phyloP scores from a whole-genome alignment of 2,797 vertebrate genomes.

The Pangasius sanitwongsei region DNA sequence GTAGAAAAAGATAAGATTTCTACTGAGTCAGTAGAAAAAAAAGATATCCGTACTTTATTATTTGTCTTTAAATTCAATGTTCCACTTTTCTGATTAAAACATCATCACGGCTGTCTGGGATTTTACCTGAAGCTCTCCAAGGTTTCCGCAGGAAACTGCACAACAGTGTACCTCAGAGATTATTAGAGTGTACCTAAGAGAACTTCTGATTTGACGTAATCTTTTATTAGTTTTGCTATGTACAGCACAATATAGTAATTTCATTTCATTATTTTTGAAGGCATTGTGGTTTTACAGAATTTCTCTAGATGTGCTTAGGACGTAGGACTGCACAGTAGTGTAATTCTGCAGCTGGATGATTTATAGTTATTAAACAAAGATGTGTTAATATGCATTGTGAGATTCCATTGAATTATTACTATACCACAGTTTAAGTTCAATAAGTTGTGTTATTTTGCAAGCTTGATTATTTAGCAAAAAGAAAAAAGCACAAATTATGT shows the following conservation, averaged over 20 bases:
- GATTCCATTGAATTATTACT: background rate
- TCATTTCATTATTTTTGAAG: background rate
- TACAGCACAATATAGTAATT: background rate
- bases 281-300: background rate
- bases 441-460: background rate
- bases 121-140: background rate
- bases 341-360: background rate
- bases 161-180: background rate
- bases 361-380: background rate
- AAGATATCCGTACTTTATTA: background rate
- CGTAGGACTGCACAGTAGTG: background rate
- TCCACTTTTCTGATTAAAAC: conserved; percentile 11
- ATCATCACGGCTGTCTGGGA: background rate
- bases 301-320: background rate
- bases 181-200: background rate
- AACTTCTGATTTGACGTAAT: background rate
- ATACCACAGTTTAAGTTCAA: background rate
- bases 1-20: background rate
- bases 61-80: background rate
- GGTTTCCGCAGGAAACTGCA: background rate
- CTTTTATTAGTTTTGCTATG: background rate
- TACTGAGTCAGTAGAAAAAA: background rate
- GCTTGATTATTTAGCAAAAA: background rate
- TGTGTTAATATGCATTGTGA: background rate
- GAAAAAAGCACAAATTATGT: background rate